Base-by-base conservation (phyloP, 2,797 vertebrate species). In the Onychomys arenicola region DNA sequence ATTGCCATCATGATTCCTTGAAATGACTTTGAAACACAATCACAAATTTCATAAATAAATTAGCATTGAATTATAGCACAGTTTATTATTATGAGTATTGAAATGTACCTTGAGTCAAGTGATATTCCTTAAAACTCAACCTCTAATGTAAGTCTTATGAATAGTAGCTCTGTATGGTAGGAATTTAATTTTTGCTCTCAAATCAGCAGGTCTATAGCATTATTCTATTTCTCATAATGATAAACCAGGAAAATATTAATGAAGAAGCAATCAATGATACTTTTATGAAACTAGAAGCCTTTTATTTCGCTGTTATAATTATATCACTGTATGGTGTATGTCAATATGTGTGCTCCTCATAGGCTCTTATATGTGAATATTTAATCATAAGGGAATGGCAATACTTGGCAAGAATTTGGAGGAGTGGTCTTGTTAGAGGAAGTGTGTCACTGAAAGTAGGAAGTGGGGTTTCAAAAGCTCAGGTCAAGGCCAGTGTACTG, bases 21-120 rank as follows among this genome's bases (percentile, higher is more conserved):
- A 95, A 96, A 95, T 96, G 40, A 29, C 87, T 95, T 92, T 96
- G 97, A 86, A 23, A 27, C 29, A 94, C 29, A 95, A 91, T 21
- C 92, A 61, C 52, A 97, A 55, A 86, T 69, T 73, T 97, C 61
- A 93, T 94, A 96, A 96, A 95, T 90, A 92, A 85, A 90, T 93
- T 80, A 92, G 13, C 49, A 94, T 92, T 71, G 3, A 76, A 93
- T 93, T 88, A 95, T 14, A 89, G 17, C 7, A n/a, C 2, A 76
- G 55, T 73, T 83, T 52, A 95, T 91, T 93, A 52, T 69, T 91
- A 89, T 32, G 27, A 21, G 0, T 80, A 90, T 89, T 91, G 34
- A 92, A 81, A 94, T 92, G 71, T 40, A 59, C 21, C n/a, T 91
- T 89, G 43, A 67, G 11, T 90, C 49, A 81, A 94, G 89, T 84